Evolutionary conservation across 2,888 invertebrate genomes (phyloP), one percentile per base, ranked within the genome.

Genomic region (Corbicula japonica): DNA sequence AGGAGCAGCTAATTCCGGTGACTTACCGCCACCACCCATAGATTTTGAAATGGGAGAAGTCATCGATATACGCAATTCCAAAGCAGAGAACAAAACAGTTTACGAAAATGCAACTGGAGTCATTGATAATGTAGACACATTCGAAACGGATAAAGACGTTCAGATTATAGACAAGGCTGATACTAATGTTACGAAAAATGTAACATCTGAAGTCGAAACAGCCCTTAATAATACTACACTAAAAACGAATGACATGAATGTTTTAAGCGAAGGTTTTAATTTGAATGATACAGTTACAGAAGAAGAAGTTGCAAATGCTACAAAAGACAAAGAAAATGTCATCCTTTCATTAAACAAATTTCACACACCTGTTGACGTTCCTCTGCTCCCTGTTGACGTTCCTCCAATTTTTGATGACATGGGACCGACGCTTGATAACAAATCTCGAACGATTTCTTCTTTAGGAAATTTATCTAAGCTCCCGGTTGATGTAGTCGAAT

Each of bases 361-460:
- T 12, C 41, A n/a, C 0, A 32, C 32, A 1, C 61, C 66, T 21
- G 52, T 68, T 23, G 54, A 69, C 23, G 21, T 62, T 18, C 68
- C 62, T 26, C 52, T 41, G 30, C 73, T 61, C 1, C 61, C 74
- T 23, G 41, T 34, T 28, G 71, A 62, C 32, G 23, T 15, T 8
- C 62, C 71, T n/a, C n/a, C n/a, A n/a, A n/a, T n/a, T n/a, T n/a
- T n/a, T n/a, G n/a, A n/a, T n/a, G n/a, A n/a, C n/a, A n/a, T n/a
- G n/a, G n/a, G n/a, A n/a, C n/a, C n/a, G n/a, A n/a, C n/a, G n/a
- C n/a, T n/a, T n/a, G n/a, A n/a, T n/a, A n/a, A n/a, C n/a, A n/a
- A n/a, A n/a, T n/a, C n/a, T n/a, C n/a, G n/a, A n/a, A n/a, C n/a
- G n/a, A n/a, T n/a, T n/a, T n/a, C n/a, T n/a, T n/a, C n/a, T n/a